A percentile compares a stretch with the other conserved stretches of the same genome.
phyloP scores from a whole-genome alignment of 1,140 invertebrate species.

The Bombus pyrosoma region DNA sequence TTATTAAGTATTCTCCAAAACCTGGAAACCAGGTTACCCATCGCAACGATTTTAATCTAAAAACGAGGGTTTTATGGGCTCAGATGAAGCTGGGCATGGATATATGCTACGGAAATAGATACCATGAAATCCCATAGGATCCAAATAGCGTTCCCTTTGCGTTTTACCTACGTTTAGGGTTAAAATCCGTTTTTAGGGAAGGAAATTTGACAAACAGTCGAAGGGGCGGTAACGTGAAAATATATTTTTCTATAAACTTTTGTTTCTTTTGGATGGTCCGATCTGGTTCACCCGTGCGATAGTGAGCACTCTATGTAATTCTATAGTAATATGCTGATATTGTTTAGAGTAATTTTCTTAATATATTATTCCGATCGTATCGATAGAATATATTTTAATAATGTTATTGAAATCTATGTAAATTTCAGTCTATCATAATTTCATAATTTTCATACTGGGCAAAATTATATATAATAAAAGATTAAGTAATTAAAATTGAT shows the following conservation, averaged over 20 bases:
- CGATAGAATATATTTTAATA: background rate
- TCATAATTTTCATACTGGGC: background rate
- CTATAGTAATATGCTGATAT: background rate
- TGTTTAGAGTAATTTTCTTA: background rate
- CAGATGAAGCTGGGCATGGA: conserved; percentile 12
- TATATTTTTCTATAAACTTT: conserved; percentile 34
- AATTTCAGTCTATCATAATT: background rate
- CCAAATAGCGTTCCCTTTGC: conserved; percentile 35
- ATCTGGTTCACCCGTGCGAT: background rate
- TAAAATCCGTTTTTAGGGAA: conserved; percentile 39
- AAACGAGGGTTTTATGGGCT: conserved; percentile 64
- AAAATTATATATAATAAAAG: no score
- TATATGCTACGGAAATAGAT: conserved; percentile 37
- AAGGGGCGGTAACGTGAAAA: conserved; percentile 24
- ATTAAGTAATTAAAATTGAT: background rate
- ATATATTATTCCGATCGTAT: background rate
- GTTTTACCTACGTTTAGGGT: conserved; percentile 33
- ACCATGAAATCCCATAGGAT: conserved; percentile 40
- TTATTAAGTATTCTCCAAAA: conserved; percentile 32
- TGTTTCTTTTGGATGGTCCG: background rate
- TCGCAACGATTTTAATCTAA: conserved; percentile 57
- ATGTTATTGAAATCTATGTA: background rate
- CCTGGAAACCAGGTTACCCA: conserved; percentile 40
- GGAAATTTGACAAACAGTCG: background rate
- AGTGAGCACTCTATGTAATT: no score